phyloP scores from a whole-genome alignment of 2,888 invertebrate genomes.

The Aethes cnicana region DNA sequence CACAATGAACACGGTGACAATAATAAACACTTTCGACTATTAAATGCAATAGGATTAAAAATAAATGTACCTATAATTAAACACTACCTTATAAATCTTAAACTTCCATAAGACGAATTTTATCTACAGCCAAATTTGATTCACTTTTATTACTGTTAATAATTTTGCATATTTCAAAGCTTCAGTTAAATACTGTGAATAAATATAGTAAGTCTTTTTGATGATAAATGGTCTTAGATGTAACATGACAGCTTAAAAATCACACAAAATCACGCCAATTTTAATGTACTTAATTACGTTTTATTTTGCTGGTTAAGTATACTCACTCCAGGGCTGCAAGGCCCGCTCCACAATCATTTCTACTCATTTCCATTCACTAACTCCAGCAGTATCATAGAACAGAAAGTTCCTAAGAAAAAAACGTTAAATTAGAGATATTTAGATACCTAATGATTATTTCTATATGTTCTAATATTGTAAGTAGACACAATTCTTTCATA shows the following conservation, averaged over 20 bases:
- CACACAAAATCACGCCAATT: conserved; percentile 14
- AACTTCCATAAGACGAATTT: conserved; percentile 19
- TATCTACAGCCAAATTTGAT: conserved; percentile 6
- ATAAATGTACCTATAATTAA: conserved; percentile 35
- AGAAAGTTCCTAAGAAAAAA: conserved; percentile 75
- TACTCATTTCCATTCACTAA: conserved; percentile 29
- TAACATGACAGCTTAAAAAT: conserved; percentile 15
- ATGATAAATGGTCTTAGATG: conserved; percentile 17
- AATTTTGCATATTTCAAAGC: conserved; percentile 11
- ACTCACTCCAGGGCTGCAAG: background rate
- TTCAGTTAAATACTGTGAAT: conserved; percentile 18
- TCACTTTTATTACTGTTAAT: no score
- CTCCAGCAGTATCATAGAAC: conserved; percentile 62
- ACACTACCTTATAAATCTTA: conserved; percentile 27
- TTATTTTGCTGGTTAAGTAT: conserved; percentile 21
- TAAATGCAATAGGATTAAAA: conserved; percentile 48
- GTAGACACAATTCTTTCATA: conserved; percentile 64
- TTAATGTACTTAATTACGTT: conserved; percentile 28
- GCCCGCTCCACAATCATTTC: conserved; percentile 20
- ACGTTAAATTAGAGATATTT: conserved; percentile 46
- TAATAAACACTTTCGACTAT: conserved; percentile 66
- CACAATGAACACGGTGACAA: conserved; percentile 69
- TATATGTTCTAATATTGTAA: conserved; percentile 63
- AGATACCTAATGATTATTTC: conserved; percentile 60
- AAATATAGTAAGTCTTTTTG: conserved; percentile 7